phyloP scores from a whole-genome alignment of 2,113 vertebrate species.

The Lagenorhynchus albirostris region DNA sequence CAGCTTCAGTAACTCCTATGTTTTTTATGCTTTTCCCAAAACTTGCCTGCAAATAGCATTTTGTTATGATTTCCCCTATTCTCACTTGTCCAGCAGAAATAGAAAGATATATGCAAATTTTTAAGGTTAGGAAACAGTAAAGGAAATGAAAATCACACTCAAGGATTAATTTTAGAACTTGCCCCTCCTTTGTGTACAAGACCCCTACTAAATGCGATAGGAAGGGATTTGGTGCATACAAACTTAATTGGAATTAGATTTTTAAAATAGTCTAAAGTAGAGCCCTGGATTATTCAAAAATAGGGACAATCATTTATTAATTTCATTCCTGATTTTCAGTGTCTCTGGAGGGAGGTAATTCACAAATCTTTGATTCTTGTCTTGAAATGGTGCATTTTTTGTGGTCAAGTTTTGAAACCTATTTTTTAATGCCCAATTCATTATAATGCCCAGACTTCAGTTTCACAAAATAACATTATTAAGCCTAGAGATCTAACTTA shows the following conservation, averaged over 20 bases:
- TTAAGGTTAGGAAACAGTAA: neutral
- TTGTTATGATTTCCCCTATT: neutral
- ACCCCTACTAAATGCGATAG: neutral
- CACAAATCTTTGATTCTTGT: neutral
- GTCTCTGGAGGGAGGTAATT: neutral
- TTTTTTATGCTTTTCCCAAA: neutral
- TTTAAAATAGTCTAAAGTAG: neutral
- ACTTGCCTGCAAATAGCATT: neutral
- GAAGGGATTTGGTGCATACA: neutral
- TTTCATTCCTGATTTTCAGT: neutral
- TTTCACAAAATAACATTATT: neutral
- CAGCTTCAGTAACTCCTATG: neutral
- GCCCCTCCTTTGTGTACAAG: neutral
- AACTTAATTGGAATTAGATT: neutral
- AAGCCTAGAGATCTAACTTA: neutral
- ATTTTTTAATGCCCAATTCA: neutral
- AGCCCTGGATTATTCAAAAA: conserved; percentile 28
- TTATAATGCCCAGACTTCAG: neutral
- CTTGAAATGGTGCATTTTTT: neutral
- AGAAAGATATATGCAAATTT: neutral
- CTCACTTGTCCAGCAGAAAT: neutral
- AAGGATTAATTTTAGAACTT: neutral
- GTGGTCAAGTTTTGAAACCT: neutral
- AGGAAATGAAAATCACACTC: neutral
- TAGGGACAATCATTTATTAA: neutral